A percentile compares a stretch with the other conserved stretches of the same genome.
Evolutionary conservation across 2,113 vertebrate genomes (phyloP).

Genomic region (Callionymus lyra): DNA sequence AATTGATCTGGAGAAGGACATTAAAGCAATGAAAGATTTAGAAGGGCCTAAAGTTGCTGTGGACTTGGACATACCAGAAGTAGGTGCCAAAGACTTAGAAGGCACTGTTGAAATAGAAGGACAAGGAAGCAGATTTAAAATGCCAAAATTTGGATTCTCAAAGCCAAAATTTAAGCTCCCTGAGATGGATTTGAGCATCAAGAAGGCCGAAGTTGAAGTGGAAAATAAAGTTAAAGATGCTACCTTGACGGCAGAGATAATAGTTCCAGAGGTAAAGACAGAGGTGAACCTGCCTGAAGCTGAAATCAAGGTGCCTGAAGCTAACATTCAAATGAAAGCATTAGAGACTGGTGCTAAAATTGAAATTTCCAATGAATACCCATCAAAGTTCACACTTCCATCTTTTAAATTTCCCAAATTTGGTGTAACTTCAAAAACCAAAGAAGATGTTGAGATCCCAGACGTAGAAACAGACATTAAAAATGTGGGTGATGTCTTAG

Average conservation of each 20-base stretch:
- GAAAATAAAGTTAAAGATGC: conserved; percentile 6
- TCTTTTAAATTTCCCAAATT: conserved; percentile 37
- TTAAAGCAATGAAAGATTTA: background rate
- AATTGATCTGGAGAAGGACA: too few species aligned
- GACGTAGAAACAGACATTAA: too few species aligned
- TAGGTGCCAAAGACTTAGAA: background rate
- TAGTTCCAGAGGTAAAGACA: conserved; percentile 18
- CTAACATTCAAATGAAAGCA: conserved; percentile 14
- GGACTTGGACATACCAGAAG: background rate
- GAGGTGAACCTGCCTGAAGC: conserved; percentile 7
- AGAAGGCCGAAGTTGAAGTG: conserved; percentile 15
- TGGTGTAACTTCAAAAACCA: conserved; percentile 12
- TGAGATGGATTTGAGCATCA: conserved; percentile 16
- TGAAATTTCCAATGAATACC: conserved; percentile 29
- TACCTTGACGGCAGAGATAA: conserved; percentile 7
- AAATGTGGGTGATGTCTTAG: too few species aligned
- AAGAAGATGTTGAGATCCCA: too few species aligned
- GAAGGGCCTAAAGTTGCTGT: background rate
- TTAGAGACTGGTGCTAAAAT: conserved; percentile 19
- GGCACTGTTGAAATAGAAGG: conserved; percentile 1
- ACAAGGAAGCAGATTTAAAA: conserved; percentile 23
- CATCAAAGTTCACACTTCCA: conserved; percentile 42
- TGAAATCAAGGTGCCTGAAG: conserved; percentile 20
- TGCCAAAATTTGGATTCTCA: conserved; percentile 28
- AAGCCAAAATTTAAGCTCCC: conserved; percentile 22